Conservation (phyloP, 2,113 vertebrate genomes). For the Gymnobelideus leadbeateri region DNA sequence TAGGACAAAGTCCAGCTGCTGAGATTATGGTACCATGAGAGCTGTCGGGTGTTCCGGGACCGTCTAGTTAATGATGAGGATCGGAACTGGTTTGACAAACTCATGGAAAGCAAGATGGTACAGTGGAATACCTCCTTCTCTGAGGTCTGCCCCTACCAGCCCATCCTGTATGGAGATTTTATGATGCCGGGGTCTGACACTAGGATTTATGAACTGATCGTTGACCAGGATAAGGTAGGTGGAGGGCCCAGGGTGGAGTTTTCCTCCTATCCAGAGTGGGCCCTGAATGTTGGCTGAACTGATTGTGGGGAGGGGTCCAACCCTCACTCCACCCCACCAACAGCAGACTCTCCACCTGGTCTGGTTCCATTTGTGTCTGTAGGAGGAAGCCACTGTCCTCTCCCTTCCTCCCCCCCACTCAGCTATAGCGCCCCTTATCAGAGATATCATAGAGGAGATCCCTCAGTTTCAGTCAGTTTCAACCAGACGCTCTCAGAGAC, state of each 20-base stretch:
- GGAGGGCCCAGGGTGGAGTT: background rate
- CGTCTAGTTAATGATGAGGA: slow-evolving; percentile 91
- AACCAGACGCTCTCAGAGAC: background rate
- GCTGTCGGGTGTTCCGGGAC: slow-evolving; percentile 93
- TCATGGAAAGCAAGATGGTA: slow-evolving; percentile 87
- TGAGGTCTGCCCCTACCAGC: slow-evolving; percentile 87
- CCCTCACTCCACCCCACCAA: background rate
- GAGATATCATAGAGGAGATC: background rate
- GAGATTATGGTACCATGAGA: slow-evolving; percentile 94
- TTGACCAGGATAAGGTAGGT: slow-evolving; percentile 88
- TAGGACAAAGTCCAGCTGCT: slow-evolving; percentile 90
- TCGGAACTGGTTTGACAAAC: slow-evolving; percentile 88
- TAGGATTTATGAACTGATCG: slow-evolving; percentile 88
- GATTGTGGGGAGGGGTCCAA: background rate
- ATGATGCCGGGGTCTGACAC: slow-evolving; percentile 85
- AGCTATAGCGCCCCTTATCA: background rate
- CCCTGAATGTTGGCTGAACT: background rate
- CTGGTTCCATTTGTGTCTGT: background rate
- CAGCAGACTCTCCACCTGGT: background rate
- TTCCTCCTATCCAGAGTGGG: too few species aligned
- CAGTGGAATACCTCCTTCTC: slow-evolving; percentile 86
- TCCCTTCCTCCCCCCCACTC: background rate
- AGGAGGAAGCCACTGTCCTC: background rate
- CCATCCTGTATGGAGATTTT: slow-evolving; percentile 94
- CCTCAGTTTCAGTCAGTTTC: background rate